Conservation (phyloP, 2,888 invertebrate genomes). For the Sepioteuthis lessoniana region DNA sequence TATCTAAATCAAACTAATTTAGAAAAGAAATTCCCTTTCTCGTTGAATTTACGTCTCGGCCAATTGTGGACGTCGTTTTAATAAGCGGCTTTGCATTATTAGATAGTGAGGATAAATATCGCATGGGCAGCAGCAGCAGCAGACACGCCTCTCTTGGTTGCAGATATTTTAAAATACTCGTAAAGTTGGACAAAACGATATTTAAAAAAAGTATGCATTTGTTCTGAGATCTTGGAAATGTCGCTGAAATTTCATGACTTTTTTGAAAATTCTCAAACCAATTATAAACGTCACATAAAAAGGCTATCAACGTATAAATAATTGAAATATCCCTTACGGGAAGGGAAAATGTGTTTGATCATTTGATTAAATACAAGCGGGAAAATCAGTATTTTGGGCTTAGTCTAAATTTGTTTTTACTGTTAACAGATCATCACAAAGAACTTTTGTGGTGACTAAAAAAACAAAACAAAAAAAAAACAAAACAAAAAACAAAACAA, state of each 20-base stretch:
- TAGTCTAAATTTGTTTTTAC: background rate
- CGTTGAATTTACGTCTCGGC: too few species aligned
- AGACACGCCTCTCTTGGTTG: too few species aligned
- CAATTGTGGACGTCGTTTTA: too few species aligned
- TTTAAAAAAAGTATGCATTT: background rate
- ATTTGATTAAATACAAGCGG: background rate
- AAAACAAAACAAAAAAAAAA: too few species aligned
- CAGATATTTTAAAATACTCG: background rate
- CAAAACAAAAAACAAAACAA: too few species aligned
- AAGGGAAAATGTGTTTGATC: background rate
- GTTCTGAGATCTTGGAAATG: background rate
- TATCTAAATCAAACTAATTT: too few species aligned
- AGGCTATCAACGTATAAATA: background rate
- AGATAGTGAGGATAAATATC: too few species aligned
- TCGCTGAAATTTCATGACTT: background rate
- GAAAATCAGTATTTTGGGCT: background rate
- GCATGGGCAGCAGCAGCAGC: too few species aligned
- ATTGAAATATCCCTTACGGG: background rate
- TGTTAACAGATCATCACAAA: too few species aligned
- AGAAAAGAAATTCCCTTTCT: too few species aligned
- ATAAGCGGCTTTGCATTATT: too few species aligned
- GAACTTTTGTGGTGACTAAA: too few species aligned
- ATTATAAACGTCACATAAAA: background rate
- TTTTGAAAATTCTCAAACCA: background rate
- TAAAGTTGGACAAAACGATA: background rate